phyloP scores from a whole-genome alignment of 2,888 invertebrate species.

The Trissolcus brochymenae region DNA sequence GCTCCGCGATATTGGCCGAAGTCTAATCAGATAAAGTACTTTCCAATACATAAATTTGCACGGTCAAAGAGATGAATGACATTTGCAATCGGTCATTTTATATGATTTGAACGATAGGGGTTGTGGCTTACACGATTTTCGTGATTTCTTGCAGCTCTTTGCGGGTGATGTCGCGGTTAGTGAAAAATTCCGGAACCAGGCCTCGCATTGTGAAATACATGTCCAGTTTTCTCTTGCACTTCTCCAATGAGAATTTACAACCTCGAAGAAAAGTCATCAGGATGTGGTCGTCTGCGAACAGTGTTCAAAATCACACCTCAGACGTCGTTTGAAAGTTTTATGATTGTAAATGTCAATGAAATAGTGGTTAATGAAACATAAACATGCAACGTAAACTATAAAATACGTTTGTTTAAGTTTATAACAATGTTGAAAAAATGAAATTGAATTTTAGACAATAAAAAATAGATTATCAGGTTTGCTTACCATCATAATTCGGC shows the following conservation, averaged over 20 bases:
- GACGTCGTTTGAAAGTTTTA: background rate
- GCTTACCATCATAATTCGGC: constrained; percentile 74
- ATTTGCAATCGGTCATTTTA: constrained; percentile 15
- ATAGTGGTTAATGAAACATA: background rate
- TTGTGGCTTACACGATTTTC: constrained; percentile 82
- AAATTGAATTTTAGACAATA: background rate
- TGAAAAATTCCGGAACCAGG: constrained; percentile 89
- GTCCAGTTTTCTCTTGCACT: constrained; percentile 89
- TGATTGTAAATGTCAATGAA: background rate
- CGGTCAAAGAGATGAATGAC: constrained; percentile 6
- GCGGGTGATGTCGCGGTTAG: constrained; percentile 84
- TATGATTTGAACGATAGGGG: constrained; percentile 3
- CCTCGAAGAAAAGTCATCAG: constrained; percentile 89
- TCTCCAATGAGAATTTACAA: constrained; percentile 91
- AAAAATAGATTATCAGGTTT: background rate
- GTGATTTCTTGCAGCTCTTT: constrained; percentile 85
- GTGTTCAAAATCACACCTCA: background rate
- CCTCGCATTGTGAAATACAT: constrained; percentile 93
- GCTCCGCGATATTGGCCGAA: constrained; percentile 6
- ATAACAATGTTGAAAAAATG: background rate
- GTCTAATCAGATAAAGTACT: constrained; percentile 33
- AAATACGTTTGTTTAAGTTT: background rate
- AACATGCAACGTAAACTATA: background rate
- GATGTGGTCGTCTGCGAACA: constrained; percentile 83
- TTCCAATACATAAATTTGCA: constrained; percentile 41